These are phyloP conservation scores for Aplocera efformata DNA, from an alignment of 2,888 invertebrate genomes.

Conservation along the genomic window DNA sequence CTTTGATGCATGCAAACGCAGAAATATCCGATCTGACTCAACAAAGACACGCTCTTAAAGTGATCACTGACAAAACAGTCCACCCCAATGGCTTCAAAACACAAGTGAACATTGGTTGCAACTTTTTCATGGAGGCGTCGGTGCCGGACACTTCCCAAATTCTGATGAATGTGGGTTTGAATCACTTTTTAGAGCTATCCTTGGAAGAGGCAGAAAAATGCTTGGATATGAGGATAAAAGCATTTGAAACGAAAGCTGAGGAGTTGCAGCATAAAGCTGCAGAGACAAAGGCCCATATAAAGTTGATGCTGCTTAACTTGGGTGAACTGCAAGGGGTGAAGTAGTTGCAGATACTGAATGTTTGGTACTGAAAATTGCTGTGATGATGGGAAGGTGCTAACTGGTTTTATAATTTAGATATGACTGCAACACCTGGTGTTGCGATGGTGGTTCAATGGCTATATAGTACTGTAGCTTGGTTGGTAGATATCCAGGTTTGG, in stretches of 20 bases:
- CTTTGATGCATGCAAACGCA: conserved; percentile 81
- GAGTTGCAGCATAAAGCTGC: conserved; percentile 84
- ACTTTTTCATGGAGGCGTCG: conserved; percentile 89
- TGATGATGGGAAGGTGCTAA: no score
- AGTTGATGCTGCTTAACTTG: conserved; percentile 86
- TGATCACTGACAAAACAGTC: conserved; percentile 77
- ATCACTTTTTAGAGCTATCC: conserved; percentile 87
- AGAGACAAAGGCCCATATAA: conserved; percentile 88
- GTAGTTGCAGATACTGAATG: no score
- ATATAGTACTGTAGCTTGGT: no score
- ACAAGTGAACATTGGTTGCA: conserved; percentile 89
- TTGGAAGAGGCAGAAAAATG: conserved; percentile 85
- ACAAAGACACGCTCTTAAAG: conserved; percentile 85
- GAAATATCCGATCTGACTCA: conserved; percentile 88
- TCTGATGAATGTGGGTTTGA: conserved; percentile 87
- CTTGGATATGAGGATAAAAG: conserved; percentile 84
- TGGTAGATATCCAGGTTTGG: no score
- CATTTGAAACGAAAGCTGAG: conserved; percentile 82
- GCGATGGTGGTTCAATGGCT: no score
- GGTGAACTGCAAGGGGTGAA: conserved; percentile 73
- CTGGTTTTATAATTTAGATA: no score
- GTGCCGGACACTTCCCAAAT: conserved; percentile 84
- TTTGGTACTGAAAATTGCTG: no score
- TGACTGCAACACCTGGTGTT: no score
- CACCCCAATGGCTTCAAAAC: conserved; percentile 70